phyloP scores from a whole-genome alignment of 2,113 vertebrate genomes.

The Fregata magnificens region DNA sequence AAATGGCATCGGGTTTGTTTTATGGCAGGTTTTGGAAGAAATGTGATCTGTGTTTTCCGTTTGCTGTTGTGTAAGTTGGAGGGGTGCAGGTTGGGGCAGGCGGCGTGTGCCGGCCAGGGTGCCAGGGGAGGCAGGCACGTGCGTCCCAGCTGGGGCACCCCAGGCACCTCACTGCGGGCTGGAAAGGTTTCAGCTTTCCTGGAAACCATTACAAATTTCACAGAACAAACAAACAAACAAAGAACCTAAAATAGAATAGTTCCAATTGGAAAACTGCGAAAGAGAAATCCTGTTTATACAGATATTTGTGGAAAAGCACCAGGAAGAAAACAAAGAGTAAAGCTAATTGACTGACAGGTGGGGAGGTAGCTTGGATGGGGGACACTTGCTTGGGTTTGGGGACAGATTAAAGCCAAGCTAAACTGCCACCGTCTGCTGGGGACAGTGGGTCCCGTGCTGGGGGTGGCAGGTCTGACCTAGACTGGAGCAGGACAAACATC shows the following conservation, averaged over 20 bases:
- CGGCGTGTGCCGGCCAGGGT: not conserved
- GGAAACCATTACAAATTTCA: not conserved
- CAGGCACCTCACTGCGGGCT: not conserved
- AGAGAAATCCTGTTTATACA: not conserved
- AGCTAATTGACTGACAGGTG: not conserved
- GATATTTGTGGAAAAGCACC: not conserved
- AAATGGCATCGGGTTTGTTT: not conserved
- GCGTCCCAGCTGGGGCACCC: not conserved
- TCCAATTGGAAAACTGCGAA: not conserved
- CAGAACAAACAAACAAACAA: not conserved
- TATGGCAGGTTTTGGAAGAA: not conserved
- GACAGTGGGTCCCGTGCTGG: not conserved
- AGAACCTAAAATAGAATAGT: not conserved
- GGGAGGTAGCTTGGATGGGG: not conserved
- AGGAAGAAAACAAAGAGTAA: not conserved
- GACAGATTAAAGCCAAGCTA: not conserved
- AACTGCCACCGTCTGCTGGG: not conserved
- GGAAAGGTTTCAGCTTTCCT: not conserved
- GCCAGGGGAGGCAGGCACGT: not conserved
- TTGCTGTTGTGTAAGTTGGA: not conserved
- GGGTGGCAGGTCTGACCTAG: not conserved
- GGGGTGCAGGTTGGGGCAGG: not conserved
- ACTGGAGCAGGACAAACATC: not conserved
- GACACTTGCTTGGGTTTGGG: not conserved
- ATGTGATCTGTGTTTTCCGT: not conserved